A percentile compares a stretch with the other conserved stretches of the same genome.
These are phyloP conservation scores for Sarcophaga subvicina DNA, from an alignment of 2,888 invertebrate species.

Conservation along the genomic window DNA sequence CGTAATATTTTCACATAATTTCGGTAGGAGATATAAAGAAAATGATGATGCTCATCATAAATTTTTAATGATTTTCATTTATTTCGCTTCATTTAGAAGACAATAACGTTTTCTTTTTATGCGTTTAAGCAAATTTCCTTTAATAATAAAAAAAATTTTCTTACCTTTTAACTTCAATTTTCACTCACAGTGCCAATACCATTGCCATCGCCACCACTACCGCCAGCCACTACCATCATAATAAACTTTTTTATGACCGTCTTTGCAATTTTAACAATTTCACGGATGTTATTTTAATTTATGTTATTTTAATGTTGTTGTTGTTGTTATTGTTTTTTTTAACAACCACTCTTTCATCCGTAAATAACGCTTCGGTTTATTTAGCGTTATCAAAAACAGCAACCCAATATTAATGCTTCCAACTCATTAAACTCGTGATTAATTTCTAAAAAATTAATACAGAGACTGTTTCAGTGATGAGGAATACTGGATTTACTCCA, in stretches of 20 bases:
- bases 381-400: not conserved
- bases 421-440: conserved; percentile 34
- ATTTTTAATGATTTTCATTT: not conserved
- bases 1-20: not conserved
- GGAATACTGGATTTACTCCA: too few species aligned
- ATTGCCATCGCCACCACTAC: too few species aligned
- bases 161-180: not conserved
- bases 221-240: not conserved
- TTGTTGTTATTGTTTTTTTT: not conserved
- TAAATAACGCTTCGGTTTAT: too few species aligned
- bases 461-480: not conserved
- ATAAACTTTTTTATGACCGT: conserved; percentile 21
- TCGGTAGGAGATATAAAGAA: not conserved
- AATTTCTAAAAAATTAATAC: conserved; percentile 26
- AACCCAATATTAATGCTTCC: conserved; percentile 14
- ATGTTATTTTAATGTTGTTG: conserved; percentile 12
- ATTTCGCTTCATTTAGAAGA: not conserved
- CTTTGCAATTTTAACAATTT: conserved; percentile 37
- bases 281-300: conserved; percentile 43
- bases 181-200: not conserved
- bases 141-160: not conserved
- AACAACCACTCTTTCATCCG: not conserved
- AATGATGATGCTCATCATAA: not conserved
- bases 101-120: not conserved
- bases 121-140: not conserved